Percentiles rank a stretch among this genome's conserved stretches.
phyloP scores from a whole-genome alignment of 2,113 vertebrate genomes.

The Siniperca chuatsi region DNA sequence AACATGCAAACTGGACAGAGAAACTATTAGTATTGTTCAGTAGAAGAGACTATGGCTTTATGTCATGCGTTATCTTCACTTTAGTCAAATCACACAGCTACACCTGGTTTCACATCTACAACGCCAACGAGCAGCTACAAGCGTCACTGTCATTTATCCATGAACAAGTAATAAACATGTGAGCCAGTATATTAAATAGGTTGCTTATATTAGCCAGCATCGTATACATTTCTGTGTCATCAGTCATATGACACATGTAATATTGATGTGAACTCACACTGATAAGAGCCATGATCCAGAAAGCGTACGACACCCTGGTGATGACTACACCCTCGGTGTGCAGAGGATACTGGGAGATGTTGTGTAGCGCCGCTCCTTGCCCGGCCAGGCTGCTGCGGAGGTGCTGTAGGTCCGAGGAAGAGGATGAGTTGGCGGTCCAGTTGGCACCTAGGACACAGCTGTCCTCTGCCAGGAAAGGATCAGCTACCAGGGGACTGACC shows the following conservation, averaged over 20 bases:
- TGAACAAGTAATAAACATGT: not conserved
- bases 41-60: not conserved
- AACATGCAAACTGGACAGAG: too few species aligned
- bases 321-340: conserved; percentile 81
- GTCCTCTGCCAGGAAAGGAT: conserved; percentile 95
- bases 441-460: conserved; percentile 88
- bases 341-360: conserved; percentile 84
- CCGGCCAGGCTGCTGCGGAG: conserved; percentile 86
- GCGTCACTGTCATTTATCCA: not conserved
- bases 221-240: not conserved
- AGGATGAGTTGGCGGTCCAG: conserved; percentile 82
- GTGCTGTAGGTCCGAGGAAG: conserved; percentile 79
- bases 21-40: not conserved
- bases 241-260: not conserved
- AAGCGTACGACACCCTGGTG: conserved; percentile 91
- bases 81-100: not conserved
- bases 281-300: conserved; percentile 99
- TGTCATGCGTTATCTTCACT: not conserved
- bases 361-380: conserved; percentile 75
- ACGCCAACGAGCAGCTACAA: not conserved
- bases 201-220: not conserved
- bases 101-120: not conserved
- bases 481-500: conserved; percentile 93
- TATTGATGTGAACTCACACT: conserved; percentile 86
- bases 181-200: not conserved